phyloP scores from a whole-genome alignment of 2,797 vertebrate species.

The Sebastes oblongus region DNA sequence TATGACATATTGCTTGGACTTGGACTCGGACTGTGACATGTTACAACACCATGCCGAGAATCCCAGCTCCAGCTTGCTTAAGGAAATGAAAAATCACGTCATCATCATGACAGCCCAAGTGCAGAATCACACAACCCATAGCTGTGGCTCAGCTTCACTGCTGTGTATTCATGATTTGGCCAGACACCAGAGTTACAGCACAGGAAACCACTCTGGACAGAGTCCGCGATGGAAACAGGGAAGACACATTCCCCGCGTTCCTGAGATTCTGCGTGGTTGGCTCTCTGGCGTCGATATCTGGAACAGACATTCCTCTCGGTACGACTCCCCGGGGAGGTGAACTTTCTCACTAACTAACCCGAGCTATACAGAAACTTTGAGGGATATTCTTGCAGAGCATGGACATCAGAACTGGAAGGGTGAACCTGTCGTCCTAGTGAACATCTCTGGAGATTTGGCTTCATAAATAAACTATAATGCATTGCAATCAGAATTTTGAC shows the following conservation, averaged over 20 bases:
- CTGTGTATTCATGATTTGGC: slow-evolving; percentile 39
- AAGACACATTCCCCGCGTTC: slow-evolving; percentile 59
- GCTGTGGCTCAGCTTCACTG: slow-evolving; percentile 15
- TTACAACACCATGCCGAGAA: slow-evolving; percentile 5
- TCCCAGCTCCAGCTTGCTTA: slow-evolving; percentile 3
- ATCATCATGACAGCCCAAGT: not conserved
- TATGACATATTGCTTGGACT: slow-evolving; percentile 1
- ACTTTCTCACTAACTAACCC: slow-evolving; percentile 45
- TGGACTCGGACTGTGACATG: not conserved
- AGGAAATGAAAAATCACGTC: slow-evolving; percentile 9
- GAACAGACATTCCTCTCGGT: slow-evolving; percentile 42
- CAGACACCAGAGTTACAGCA: slow-evolving; percentile 18
- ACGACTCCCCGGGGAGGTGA: slow-evolving; percentile 32
- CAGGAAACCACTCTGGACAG: slow-evolving; percentile 32
- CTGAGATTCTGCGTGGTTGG: slow-evolving; percentile 19
- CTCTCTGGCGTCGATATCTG: slow-evolving; percentile 41
- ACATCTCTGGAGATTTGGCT: not conserved
- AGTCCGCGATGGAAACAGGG: slow-evolving; percentile 32
- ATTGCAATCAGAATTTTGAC: not conserved
- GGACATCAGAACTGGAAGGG: not conserved
- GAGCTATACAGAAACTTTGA: slow-evolving; percentile 20
- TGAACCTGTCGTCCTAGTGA: not conserved
- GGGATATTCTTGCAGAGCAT: slow-evolving; percentile 3
- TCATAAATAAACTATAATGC: not conserved
- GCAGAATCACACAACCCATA: slow-evolving; percentile 25